These are phyloP conservation scores for Athripsodes cinereus DNA, from an alignment of 2,888 invertebrate species.

Conservation along the genomic window DNA sequence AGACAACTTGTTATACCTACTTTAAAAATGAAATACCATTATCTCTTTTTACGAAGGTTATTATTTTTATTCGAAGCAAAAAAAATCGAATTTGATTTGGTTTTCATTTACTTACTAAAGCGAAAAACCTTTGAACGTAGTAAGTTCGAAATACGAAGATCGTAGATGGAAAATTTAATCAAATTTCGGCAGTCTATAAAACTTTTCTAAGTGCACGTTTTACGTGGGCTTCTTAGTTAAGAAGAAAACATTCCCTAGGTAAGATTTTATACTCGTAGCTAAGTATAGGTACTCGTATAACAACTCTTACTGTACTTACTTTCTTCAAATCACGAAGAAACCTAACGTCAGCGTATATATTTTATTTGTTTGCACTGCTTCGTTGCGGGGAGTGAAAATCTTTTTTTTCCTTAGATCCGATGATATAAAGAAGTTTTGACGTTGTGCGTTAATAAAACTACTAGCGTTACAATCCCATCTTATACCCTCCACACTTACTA, in stretches of 20 bases:
- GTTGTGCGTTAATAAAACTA: slow-evolving; percentile 24
- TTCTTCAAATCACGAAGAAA: not conserved
- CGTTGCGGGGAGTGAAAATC: not conserved
- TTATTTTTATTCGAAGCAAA: too few species aligned
- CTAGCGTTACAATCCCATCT: slow-evolving; percentile 12
- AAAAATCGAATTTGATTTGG: too few species aligned
- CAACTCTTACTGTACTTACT: too few species aligned
- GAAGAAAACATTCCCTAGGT: not conserved
- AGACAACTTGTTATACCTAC: too few species aligned
- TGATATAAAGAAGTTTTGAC: slow-evolving; percentile 21
- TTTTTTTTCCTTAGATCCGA: not conserved
- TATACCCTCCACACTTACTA: slow-evolving; percentile 3
- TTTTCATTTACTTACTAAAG: too few species aligned
- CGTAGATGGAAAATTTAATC: not conserved
- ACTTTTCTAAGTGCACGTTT: not conserved
- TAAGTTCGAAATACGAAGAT: too few species aligned
- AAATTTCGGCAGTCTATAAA: not conserved
- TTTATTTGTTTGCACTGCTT: slow-evolving; percentile 5
- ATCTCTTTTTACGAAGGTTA: too few species aligned
- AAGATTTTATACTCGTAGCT: too few species aligned
- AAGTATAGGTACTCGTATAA: too few species aligned
- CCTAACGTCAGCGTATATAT: slow-evolving; percentile 2
- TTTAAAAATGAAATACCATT: too few species aligned
- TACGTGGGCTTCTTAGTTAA: not conserved
- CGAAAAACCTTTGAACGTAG: too few species aligned